These are phyloP conservation scores for Drosophila infuscata DNA, from an alignment of 2,888 invertebrate species.

Conservation along the genomic window DNA sequence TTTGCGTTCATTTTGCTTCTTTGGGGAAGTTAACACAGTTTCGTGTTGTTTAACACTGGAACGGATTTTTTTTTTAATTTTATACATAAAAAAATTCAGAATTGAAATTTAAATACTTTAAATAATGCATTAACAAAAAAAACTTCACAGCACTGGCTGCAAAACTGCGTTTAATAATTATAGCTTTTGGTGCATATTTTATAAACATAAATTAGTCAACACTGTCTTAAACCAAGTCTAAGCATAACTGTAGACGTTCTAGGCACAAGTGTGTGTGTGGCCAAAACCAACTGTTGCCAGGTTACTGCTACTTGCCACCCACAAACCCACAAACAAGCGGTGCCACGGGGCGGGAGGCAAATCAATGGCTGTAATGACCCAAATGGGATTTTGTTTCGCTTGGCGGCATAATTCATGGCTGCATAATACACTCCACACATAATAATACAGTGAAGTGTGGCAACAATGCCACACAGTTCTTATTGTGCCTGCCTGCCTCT, in stretches of 20 bases:
- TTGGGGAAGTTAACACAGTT: background rate
- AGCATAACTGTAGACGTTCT: background rate
- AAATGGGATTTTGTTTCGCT: constrained; percentile 42
- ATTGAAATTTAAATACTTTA: background rate
- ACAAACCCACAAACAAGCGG: constrained; percentile 6
- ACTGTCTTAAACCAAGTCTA: constrained; percentile 1
- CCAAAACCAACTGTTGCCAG: constrained; percentile 79
- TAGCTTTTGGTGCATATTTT: too few relatives aligned
- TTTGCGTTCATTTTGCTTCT: constrained; percentile 1
- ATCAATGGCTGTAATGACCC: constrained; percentile 55
- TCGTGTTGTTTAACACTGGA: constrained; percentile 10
- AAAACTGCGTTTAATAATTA: background rate
- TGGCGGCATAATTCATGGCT: constrained; percentile 42
- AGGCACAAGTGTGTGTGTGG: constrained; percentile 26
- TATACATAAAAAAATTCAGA: background rate
- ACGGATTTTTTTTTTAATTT: background rate
- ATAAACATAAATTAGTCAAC: background rate
- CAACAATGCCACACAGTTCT: constrained; percentile 32
- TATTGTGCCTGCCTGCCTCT: constrained; percentile 18
- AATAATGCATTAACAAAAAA: background rate
- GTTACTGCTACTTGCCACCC: constrained; percentile 36
- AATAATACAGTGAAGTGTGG: constrained; percentile 41
- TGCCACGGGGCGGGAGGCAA: constrained; percentile 15
- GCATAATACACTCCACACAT: constrained; percentile 33
- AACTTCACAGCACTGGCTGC: background rate